Evolutionary conservation across 2,113 vertebrate species (phyloP).

Genomic region (Arenaria interpres): DNA sequence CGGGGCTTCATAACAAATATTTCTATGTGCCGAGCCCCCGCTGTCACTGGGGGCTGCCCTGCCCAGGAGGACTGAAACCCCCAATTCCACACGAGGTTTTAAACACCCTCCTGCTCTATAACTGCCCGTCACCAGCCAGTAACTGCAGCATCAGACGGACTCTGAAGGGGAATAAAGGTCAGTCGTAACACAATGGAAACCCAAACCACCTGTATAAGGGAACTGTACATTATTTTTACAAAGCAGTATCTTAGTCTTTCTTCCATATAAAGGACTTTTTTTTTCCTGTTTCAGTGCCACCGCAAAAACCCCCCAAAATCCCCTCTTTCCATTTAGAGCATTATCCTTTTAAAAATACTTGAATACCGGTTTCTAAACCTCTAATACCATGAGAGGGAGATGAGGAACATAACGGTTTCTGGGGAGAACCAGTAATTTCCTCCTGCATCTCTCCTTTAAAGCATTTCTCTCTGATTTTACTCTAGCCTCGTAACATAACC

Average conservation of each 20-base stretch:
- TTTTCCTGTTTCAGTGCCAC: neutral
- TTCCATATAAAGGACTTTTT: neutral
- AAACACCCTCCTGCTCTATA: rapidly evolving
- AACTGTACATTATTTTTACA: neutral
- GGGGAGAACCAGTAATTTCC: neutral
- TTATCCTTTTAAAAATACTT: neutral
- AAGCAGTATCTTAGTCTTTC: neutral
- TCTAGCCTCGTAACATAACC: slow-evolving; percentile 59
- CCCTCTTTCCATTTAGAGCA: neutral
- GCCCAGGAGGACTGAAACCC: neutral
- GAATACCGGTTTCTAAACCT: neutral
- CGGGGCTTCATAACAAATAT: neutral
- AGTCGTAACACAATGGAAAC: neutral
- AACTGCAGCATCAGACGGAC: neutral
- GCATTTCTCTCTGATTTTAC: slow-evolving; percentile 11
- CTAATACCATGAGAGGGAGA: neutral
- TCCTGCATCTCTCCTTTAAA: slow-evolving; percentile 23
- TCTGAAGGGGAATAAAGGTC: neutral
- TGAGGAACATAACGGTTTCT: neutral
- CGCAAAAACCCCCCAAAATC: neutral
- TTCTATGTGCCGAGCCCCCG: neutral
- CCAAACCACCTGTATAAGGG: neutral
- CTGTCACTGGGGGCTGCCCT: neutral
- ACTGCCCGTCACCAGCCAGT: neutral
- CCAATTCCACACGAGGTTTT: neutral